Evolutionary conservation across 2,113 vertebrate genomes (phyloP).

Genomic region (Chamaea fasciata): DNA sequence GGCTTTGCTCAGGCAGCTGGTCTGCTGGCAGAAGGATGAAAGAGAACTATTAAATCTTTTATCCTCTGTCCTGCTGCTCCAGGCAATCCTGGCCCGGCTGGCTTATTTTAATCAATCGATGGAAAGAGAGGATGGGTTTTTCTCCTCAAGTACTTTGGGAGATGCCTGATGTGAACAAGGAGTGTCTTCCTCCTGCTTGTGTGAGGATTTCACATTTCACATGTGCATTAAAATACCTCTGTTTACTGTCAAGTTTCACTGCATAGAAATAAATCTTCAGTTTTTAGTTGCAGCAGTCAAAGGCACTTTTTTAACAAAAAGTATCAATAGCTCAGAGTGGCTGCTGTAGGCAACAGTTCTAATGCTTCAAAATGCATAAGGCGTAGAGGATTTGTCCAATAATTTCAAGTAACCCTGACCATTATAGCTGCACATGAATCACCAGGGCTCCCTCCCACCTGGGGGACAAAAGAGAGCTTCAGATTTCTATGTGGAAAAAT

Average conservation of each 20-base stretch:
- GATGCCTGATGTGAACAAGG: neutral
- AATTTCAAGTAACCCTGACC: neutral
- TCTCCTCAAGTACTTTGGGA: neutral
- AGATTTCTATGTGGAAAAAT: slow-evolving; percentile 30
- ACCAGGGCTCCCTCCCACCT: neutral
- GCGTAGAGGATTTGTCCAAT: neutral
- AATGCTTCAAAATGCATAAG: neutral
- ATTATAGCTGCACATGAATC: neutral
- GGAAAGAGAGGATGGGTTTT: neutral
- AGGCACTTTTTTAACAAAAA: neutral
- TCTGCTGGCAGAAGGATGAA: neutral
- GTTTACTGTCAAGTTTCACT: neutral
- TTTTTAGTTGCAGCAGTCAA: neutral
- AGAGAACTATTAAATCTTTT: neutral
- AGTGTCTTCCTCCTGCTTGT: neutral
- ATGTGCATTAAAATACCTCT: neutral
- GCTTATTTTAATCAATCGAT: neutral
- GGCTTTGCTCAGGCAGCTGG: neutral
- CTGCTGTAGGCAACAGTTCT: neutral
- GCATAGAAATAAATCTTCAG: neutral
- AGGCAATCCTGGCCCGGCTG: neutral
- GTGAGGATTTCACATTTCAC: neutral
- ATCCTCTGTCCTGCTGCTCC: neutral
- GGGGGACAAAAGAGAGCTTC: neutral
- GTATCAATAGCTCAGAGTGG: neutral